Percentiles rank a stretch among this genome's conserved stretches.
Conservation (phyloP, 2,797 vertebrate genomes). For the Myotis daubentonii region DNA sequence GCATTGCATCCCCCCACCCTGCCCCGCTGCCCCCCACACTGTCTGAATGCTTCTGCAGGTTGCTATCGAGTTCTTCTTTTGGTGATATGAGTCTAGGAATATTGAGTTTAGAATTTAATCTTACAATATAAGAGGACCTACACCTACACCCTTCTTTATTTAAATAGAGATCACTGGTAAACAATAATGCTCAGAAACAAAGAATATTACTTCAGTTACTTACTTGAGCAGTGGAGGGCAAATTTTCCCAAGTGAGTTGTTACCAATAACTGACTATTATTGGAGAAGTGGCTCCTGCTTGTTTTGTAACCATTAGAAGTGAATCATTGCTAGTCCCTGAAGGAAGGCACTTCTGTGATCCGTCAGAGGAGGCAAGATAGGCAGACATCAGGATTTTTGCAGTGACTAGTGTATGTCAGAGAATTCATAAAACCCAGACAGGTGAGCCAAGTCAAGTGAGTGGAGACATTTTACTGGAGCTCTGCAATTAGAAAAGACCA, state of each 20-base stretch:
- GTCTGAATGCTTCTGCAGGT: not conserved
- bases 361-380: not conserved
- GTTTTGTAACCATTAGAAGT: constrained; percentile 46
- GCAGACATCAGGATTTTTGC: not conserved
- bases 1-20: not conserved
- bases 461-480: constrained; percentile 38
- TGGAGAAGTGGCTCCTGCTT: constrained; percentile 14
- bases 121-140: constrained; percentile 31
- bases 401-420: constrained; percentile 1
- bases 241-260: not conserved
- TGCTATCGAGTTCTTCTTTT: constrained; percentile 23
- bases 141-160: not conserved
- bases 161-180: constrained; percentile 18
- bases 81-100: not conserved
- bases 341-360: constrained; percentile 16
- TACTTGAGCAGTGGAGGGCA: not conserved
- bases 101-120: constrained; percentile 18
- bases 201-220: not conserved
- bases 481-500: constrained; percentile 7
- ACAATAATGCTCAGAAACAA: not conserved
- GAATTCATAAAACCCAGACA: constrained; percentile 53
- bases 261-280: constrained; percentile 23
- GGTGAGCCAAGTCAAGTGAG: not conserved
- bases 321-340: constrained; percentile 11
- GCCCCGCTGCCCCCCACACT: not conserved